Conservation (phyloP, 2,113 vertebrate genomes). For the Oreochromis tanganicae region DNA sequence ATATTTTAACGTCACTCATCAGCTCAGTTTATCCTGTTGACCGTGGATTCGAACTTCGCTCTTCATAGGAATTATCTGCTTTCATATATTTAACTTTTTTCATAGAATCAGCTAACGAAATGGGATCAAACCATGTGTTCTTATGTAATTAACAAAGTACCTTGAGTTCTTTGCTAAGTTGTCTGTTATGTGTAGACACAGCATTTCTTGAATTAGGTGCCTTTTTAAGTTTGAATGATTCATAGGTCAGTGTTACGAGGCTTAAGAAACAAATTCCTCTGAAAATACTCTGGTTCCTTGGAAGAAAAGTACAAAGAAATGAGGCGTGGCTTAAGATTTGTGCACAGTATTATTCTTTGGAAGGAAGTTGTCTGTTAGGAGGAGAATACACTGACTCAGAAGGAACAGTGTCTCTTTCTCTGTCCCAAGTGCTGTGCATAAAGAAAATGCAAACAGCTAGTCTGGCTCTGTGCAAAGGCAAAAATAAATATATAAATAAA, state of each 20-base stretch:
- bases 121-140: not conserved
- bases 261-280: not conserved
- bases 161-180: not conserved
- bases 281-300: not conserved
- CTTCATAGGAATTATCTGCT: not conserved
- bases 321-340: not conserved
- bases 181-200: not conserved
- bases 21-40: not conserved
- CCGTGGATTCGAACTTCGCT: not conserved
- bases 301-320: not conserved
- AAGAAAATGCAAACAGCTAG: not conserved
- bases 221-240: not conserved
- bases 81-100: not conserved
- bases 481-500: not conserved
- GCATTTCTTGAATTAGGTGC: not conserved
- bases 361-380: not conserved
- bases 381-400: not conserved
- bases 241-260: not conserved
- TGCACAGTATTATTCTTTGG: not conserved
- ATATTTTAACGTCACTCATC: not conserved
- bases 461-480: not conserved
- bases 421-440: not conserved
- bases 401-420: not conserved
- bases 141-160: not conserved
- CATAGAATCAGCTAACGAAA: not conserved